A percentile compares a stretch with the other conserved stretches of the same genome.
These are phyloP conservation scores for Cladopsammia gracilis DNA, from an alignment of 64 coral and sea anemone genomes.

Conservation along the genomic window DNA sequence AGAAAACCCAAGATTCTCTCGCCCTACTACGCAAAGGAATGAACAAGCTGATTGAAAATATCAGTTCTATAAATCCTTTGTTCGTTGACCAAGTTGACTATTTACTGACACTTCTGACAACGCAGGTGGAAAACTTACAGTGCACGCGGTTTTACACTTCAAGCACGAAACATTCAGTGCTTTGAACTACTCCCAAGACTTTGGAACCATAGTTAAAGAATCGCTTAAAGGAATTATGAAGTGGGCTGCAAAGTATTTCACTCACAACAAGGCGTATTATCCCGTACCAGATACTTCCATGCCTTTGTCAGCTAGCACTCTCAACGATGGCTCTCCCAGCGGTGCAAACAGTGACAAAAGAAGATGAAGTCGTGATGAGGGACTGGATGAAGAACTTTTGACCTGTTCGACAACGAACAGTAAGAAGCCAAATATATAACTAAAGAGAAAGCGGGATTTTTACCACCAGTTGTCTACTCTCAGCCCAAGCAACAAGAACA, in stretches of 20 bases:
- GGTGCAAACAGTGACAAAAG: neutral
- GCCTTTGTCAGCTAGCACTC: conserved; percentile 18
- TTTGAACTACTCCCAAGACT: conserved; percentile 31
- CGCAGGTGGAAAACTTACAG: conserved; percentile 47
- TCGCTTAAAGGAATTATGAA: conserved; percentile 28
- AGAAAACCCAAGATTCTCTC: conserved; percentile 50
- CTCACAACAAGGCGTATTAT: conserved; percentile 30
- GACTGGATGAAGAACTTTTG: neutral
- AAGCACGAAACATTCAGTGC: conserved; percentile 46
- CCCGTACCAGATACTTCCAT: conserved; percentile 18
- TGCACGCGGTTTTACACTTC: conserved; percentile 52
- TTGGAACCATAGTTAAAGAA: conserved; percentile 16
- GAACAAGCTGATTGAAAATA: conserved; percentile 61
- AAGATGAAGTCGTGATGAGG: neutral
- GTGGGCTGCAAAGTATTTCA: conserved; percentile 43
- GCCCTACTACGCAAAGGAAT: conserved; percentile 49
- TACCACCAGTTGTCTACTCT: conserved; percentile 6
- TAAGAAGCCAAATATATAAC: conserved; percentile 6
- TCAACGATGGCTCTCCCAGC: neutral
- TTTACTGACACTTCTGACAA: conserved; percentile 32
- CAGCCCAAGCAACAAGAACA: neutral
- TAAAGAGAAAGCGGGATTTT: neutral
- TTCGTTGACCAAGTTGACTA: conserved; percentile 51
- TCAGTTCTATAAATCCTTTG: conserved; percentile 30
- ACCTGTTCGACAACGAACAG: neutral